Conservation (phyloP, 1,140 invertebrate genomes). For the Drepana arcuata region DNA sequence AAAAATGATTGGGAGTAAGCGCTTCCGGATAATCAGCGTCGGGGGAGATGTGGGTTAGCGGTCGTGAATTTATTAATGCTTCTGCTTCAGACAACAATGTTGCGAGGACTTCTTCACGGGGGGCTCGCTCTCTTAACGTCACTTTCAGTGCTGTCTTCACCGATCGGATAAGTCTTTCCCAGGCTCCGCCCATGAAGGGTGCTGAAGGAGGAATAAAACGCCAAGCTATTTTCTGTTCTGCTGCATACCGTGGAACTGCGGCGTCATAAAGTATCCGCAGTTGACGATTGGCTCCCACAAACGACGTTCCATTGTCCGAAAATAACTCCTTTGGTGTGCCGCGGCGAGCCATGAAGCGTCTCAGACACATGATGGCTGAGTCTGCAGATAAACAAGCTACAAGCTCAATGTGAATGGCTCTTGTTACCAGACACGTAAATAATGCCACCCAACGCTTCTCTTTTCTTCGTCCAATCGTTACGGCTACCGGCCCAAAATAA, state of each 20-base stretch:
- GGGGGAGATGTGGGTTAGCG: constrained; percentile 30
- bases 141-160: constrained; percentile 32
- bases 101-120: constrained; percentile 19
- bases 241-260: constrained; percentile 3
- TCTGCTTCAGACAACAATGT: constrained; percentile 28
- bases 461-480: constrained; percentile 14
- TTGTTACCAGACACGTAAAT: constrained; percentile 38
- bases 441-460: constrained; percentile 22
- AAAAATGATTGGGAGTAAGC: constrained; percentile 35
- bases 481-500: constrained; percentile 26
- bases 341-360: constrained; percentile 47
- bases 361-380: constrained; percentile 39
- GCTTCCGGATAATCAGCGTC: constrained; percentile 18
- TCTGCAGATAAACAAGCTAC: constrained; percentile 36
- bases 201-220: constrained; percentile 44
- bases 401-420: constrained; percentile 35
- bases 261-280: neutral
- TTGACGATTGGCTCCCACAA: constrained; percentile 23
- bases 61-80: constrained; percentile 29
- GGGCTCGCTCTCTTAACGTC: constrained; percentile 10
- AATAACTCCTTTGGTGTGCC: constrained; percentile 29
- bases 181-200: constrained; percentile 50
- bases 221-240: constrained; percentile 20
- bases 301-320: constrained; percentile 50
- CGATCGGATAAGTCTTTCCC: constrained; percentile 44